phyloP scores from a whole-genome alignment of 2,113 vertebrate species.

The Ranitomeya imitator region DNA sequence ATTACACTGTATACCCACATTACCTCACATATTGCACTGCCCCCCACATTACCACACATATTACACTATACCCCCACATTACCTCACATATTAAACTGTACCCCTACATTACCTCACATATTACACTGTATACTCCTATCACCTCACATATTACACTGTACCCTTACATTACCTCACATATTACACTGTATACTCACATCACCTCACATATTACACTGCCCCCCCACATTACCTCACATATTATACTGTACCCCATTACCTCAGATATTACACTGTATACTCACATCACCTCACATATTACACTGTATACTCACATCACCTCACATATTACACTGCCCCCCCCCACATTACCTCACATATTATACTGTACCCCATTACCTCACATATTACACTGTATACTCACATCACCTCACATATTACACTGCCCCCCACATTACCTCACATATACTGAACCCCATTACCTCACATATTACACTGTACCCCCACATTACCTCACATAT shows the following conservation, averaged over 20 bases:
- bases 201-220: neutral
- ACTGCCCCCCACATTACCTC: neutral
- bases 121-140: neutral
- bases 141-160: neutral
- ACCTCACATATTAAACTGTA: neutral
- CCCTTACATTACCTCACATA: neutral
- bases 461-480: neutral
- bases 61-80: neutral
- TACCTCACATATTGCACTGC: neutral
- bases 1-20: no score
- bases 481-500: neutral
- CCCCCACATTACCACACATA: neutral
- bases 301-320: neutral
- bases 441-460: neutral
- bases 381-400: no score
- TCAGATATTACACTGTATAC: neutral
- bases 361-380: no score
- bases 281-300: neutral
- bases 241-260: neutral
- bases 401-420: no score
- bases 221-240: no score
- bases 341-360: no score
- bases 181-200: neutral
- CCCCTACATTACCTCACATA: no score
- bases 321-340: neutral